phyloP scores from a whole-genome alignment of 1,140 invertebrate genomes.

The Pogonus chalceus region DNA sequence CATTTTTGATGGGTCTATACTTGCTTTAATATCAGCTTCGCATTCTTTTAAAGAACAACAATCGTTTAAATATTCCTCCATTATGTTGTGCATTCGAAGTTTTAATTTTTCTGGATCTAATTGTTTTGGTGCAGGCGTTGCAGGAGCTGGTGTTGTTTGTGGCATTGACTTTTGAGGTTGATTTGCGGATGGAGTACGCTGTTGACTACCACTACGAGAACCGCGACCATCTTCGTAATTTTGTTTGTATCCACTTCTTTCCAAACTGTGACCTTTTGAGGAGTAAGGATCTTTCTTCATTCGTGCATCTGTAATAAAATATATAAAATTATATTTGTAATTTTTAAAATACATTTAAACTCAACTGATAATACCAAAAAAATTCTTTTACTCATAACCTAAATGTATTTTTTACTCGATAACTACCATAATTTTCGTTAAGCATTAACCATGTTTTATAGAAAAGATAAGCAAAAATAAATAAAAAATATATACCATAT shows the following conservation, averaged over 20 bases:
- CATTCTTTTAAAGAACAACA: conserved; percentile 21
- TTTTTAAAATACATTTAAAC: background rate
- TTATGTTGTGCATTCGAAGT: conserved; percentile 22
- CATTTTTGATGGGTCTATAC: conserved; percentile 18
- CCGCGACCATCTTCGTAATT: conserved; percentile 35
- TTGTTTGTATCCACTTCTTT: conserved; percentile 32
- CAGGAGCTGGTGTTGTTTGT: conserved; percentile 8
- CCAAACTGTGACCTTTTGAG: conserved; percentile 37
- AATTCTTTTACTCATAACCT: background rate
- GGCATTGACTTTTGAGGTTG: conserved; percentile 7
- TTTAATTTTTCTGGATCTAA: conserved; percentile 28
- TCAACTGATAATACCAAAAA: background rate
- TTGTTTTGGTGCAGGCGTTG: conserved; percentile 10
- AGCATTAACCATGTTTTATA: background rate
- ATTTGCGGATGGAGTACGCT: background rate
- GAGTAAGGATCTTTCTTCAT: conserved; percentile 35
- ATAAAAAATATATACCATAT: conserved; percentile 23
- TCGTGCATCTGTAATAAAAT: background rate
- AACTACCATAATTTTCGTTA: background rate
- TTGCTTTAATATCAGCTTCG: conserved; percentile 21
- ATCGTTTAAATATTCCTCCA: conserved; percentile 29
- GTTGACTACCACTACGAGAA: conserved; percentile 34
- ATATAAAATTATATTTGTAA: background rate
- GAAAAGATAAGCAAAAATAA: background rate
- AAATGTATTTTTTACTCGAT: background rate